Conservation (phyloP, 1,140 invertebrate species). For the Diprion similis region DNA sequence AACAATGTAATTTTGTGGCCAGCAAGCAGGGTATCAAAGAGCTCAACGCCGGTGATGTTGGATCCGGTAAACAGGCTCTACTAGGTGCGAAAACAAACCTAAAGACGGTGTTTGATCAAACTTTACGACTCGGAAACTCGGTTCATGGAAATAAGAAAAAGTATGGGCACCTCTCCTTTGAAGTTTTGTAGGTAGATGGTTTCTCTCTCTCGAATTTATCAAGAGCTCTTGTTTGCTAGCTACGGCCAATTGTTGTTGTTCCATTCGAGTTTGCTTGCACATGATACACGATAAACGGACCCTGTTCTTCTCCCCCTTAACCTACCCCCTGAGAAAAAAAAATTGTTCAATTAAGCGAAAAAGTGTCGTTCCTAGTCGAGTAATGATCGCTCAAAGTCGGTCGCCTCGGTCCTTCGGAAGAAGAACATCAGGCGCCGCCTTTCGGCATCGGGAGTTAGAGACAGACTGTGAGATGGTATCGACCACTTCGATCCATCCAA, state of each 20-base stretch:
- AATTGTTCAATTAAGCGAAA: neutral
- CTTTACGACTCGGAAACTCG: neutral
- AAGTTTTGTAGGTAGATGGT: neutral
- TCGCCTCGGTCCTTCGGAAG: too few species aligned
- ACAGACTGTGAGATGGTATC: neutral
- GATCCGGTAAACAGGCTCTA: neutral
- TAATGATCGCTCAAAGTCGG: neutral
- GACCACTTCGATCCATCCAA: neutral
- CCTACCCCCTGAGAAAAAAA: too few species aligned
- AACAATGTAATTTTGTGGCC: neutral
- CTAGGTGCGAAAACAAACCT: conserved; percentile 5
- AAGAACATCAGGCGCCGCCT: too few species aligned
- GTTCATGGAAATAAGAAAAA: neutral
- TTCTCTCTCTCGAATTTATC: neutral
- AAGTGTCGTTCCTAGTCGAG: neutral
- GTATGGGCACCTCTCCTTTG: neutral
- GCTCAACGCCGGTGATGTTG: neutral
- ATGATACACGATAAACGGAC: too few species aligned
- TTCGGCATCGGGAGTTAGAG: too few species aligned
- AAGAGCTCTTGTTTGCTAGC: neutral
- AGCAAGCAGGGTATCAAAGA: neutral
- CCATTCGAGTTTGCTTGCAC: neutral
- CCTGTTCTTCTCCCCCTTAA: too few species aligned
- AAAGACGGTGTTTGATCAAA: conserved; percentile 5
- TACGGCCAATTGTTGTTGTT: neutral